Conservation (phyloP, 2,113 vertebrate species). For the Halichoeres trimaculatus region DNA sequence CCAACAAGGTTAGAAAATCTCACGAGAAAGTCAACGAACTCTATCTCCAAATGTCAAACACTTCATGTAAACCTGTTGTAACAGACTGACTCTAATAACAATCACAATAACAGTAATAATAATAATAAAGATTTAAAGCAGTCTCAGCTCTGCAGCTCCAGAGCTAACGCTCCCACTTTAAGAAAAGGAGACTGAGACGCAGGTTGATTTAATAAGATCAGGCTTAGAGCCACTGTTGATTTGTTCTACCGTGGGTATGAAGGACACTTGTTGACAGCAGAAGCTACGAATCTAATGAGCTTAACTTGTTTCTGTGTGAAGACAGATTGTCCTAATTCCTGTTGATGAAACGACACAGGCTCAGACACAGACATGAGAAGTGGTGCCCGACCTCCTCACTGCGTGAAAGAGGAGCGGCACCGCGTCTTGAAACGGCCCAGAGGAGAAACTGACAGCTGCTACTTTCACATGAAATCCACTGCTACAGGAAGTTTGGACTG, state of each 20-base stretch:
- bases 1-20: background rate
- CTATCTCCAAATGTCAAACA: background rate
- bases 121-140: too few species aligned
- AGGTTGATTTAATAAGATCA: background rate
- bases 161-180: too few species aligned
- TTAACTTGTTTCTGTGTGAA: background rate
- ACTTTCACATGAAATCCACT: conserved; percentile 21
- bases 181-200: background rate
- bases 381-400: background rate
- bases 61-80: background rate
- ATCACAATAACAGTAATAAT: too few species aligned
- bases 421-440: background rate
- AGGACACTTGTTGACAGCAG: conserved; percentile 13
- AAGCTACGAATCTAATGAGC: conserved; percentile 10
- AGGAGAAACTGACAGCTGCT: conserved; percentile 10
- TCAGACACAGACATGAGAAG: background rate
- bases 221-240: background rate
- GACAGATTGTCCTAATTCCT: background rate
- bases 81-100: background rate
- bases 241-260: background rate
- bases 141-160: too few species aligned
- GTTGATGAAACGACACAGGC: background rate
- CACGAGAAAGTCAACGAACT: background rate
- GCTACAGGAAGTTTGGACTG: conserved; percentile 39
- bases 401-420: background rate